Base-by-base conservation (phyloP, 2,888 invertebrate genomes). In the Cordilura impudica region DNA sequence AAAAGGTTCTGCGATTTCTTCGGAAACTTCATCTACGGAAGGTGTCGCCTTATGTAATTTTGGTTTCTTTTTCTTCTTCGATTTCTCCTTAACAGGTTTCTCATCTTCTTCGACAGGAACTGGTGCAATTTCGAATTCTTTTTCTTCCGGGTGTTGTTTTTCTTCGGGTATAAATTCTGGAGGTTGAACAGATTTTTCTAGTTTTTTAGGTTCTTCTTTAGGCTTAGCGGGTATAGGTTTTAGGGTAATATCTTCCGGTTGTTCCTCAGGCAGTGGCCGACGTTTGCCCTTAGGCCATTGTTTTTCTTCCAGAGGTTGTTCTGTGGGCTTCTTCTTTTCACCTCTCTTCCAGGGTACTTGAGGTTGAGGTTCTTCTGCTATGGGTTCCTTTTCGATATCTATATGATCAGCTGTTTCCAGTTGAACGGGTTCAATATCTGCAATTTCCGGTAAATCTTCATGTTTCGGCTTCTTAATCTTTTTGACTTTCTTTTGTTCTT, bases 181-280 rank as follows among this genome's bases (percentile, higher is more conserved):
- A 14, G 84, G 84, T 1, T 84, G 74, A 14, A 88, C 78, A 4
- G 81, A 69, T 79, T 89, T 89, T 58, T 88, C 85, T 10, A 86
- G 84, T 23, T 83, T 82, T 14, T 81, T 43, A n/a, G 85, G 85
- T 2, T 88, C 82, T 58, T 88, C 87, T 12, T 84, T 84, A 12
- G 87, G 85, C 14, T 87, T 87, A 2, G 81, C 78, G 47, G 90
- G 89, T 81, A 90, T 89, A 7, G 90, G 90, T 67, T 89, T 90
- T 0, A 90, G 83, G 10, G 84, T 82, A 0, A 90, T 88, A 26
- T 91, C 90, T 69, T 90, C 90, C 12, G 90, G 90, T 53, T 88
- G 86, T 77, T 91, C 90, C 81, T 90, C 90, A 47, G 90, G 89
- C 77, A 91, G 88, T 2, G 90, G 90, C 53, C 87, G 88, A 29